Conservation (phyloP, 2,888 invertebrate species). For the Sthenelais limicola region DNA sequence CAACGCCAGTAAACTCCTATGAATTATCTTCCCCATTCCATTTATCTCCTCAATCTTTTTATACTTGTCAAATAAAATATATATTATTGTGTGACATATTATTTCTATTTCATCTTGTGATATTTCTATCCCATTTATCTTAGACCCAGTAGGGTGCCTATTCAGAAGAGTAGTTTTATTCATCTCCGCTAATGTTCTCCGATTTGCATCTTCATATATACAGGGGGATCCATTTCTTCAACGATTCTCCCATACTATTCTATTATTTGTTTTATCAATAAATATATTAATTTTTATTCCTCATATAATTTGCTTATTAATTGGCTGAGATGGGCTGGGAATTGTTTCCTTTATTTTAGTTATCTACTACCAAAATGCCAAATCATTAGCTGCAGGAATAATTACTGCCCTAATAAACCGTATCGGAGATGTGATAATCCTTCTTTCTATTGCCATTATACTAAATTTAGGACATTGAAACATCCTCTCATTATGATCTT, state of each 20-base stretch:
- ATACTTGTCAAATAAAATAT: constrained; percentile 20
- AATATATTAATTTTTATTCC: constrained; percentile 80
- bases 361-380: constrained; percentile 81
- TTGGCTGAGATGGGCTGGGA: constrained; percentile 83
- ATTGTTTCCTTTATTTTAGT: constrained; percentile 83
- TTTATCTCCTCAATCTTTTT: constrained; percentile 24
- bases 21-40: constrained; percentile 11
- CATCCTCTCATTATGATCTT: constrained; percentile 73
- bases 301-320: constrained; percentile 81
- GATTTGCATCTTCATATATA: constrained; percentile 80
- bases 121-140: constrained; percentile 44
- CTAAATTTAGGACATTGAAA: constrained; percentile 56
- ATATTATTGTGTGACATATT: constrained; percentile 41
- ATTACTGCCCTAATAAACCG: constrained; percentile 83
- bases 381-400: constrained; percentile 81
- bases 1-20: constrained; percentile 22
- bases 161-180: constrained; percentile 72
- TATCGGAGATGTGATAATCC: constrained; percentile 81
- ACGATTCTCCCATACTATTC: constrained; percentile 79
- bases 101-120: not conserved
- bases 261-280: constrained; percentile 80
- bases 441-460: constrained; percentile 75
- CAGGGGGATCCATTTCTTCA: constrained; percentile 75
- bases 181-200: constrained; percentile 79
- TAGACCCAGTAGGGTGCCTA: constrained; percentile 45